Evolutionary conservation across 2,113 vertebrate species (phyloP).

Genomic region (Brachypteracias leptosomus): DNA sequence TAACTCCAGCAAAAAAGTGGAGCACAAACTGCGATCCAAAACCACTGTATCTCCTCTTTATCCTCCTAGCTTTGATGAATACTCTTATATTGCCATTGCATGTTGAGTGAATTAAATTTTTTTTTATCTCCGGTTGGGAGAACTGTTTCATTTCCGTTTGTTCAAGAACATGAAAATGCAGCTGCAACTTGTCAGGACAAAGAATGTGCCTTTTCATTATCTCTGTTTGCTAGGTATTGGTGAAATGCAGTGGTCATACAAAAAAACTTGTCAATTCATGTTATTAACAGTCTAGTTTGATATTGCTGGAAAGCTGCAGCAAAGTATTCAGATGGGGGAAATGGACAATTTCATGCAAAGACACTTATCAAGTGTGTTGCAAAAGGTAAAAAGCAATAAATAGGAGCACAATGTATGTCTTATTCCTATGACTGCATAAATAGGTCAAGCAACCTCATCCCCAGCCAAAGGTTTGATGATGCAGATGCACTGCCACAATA

Average conservation of each 20-base stretch:
- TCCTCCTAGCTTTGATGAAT: not conserved
- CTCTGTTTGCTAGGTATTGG: not conserved
- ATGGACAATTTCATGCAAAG: not conserved
- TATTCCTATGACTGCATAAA: not conserved
- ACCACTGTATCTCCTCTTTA: not conserved
- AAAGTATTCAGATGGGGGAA: not conserved
- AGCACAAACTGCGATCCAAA: not conserved
- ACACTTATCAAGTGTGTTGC: not conserved
- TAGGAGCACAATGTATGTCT: not conserved
- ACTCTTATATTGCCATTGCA: not conserved
- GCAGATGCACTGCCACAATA: not conserved
- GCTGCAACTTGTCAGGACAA: not conserved
- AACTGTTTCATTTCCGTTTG: not conserved
- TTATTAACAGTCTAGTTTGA: not conserved
- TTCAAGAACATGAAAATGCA: not conserved
- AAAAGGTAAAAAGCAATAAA: conserved; percentile 1
- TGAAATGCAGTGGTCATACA: not conserved
- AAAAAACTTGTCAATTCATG: not conserved
- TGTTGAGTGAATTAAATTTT: not conserved
- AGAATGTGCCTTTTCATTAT: not conserved
- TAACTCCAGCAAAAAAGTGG: not conserved
- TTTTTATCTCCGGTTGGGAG: not conserved
- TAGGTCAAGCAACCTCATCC: not conserved
- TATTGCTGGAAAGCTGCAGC: not conserved
- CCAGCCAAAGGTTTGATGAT: not conserved